Conservation (phyloP, 2,888 invertebrate genomes). For the Kryphioiulus occultus region DNA sequence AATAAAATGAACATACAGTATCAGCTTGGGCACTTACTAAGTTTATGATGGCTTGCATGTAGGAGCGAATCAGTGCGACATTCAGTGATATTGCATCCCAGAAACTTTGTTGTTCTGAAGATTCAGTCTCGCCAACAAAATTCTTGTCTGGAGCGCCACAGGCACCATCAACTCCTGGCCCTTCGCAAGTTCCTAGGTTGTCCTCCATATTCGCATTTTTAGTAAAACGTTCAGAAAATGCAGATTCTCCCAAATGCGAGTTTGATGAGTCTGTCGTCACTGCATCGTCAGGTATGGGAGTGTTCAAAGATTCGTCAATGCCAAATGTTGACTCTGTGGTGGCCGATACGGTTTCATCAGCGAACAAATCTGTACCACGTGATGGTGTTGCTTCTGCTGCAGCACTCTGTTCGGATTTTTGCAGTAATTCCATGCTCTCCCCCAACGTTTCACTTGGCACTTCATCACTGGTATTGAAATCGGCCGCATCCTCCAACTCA, state of each 20-base stretch:
- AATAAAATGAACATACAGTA: neutral
- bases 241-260: neutral
- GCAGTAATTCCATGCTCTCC: neutral
- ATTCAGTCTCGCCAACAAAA: neutral
- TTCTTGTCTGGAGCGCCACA: neutral
- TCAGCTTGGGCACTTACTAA: neutral
- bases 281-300: neutral
- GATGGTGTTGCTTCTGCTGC: neutral
- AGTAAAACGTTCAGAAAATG: neutral
- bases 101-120: neutral
- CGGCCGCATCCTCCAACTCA: neutral
- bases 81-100: neutral
- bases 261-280: neutral
- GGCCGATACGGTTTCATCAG: neutral
- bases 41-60: neutral
- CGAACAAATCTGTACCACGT: neutral
- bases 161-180: neutral
- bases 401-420: neutral
- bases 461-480: neutral
- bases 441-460: neutral
- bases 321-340: neutral
- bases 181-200: constrained; percentile 16
- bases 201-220: constrained; percentile 41
- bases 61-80: neutral
- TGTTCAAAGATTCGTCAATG: neutral